Conservation (phyloP, 37 sponge, comb jelly and placozoan species). For the Bolinopsis microptera region DNA sequence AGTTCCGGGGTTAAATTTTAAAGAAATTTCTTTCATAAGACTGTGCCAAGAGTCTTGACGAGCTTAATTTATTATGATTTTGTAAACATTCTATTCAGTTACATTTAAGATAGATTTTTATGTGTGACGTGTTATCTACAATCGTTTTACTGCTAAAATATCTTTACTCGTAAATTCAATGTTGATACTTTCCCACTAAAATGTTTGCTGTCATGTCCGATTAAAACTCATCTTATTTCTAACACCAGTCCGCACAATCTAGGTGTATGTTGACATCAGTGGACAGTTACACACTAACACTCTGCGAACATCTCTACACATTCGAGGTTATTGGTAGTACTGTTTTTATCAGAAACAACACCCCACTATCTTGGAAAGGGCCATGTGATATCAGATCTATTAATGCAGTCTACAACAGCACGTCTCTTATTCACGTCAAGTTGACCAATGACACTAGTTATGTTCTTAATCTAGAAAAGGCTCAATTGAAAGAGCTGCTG, state of each 20-base stretch:
- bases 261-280: slow-evolving; percentile 20
- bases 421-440: no score
- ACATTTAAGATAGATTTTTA: no score
- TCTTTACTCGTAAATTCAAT: no score
- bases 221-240: no score
- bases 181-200: no score
- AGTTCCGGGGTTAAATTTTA: slow-evolving; percentile 67
- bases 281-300: background rate
- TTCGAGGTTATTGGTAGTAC: background rate
- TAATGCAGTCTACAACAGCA: background rate
- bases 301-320: background rate
- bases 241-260: no score
- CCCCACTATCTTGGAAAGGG: background rate
- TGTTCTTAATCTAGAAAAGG: background rate
- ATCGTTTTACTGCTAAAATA: no score
- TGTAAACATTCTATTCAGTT: no score
- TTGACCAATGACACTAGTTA: background rate
- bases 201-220: no score
- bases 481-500: background rate
- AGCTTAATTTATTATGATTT: background rate
- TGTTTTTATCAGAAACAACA: background rate
- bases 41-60: no score
- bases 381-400: background rate
- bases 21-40: background rate
- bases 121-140: no score